Conservation (phyloP, 2,113 vertebrate species). For the Chaetura pelagica region DNA sequence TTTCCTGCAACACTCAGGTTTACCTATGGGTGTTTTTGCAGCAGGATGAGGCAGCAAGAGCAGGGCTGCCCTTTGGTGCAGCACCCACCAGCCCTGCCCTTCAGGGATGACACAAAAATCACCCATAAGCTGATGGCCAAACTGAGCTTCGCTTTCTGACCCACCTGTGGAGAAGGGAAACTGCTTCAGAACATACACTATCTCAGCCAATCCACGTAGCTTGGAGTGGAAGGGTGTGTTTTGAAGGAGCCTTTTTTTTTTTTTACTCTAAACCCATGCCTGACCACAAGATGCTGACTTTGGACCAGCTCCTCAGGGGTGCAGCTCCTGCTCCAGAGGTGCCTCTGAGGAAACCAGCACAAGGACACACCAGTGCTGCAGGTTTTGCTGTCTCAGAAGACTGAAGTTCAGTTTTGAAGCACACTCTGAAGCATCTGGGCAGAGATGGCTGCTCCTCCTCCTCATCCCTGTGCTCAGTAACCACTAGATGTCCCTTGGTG, state of each 20-base stretch:
- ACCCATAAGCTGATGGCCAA: background rate
- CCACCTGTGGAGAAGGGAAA: background rate
- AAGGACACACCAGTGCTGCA: background rate
- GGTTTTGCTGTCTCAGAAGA: background rate
- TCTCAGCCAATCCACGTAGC: background rate
- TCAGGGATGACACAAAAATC: background rate
- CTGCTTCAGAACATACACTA: background rate
- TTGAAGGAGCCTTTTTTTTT: background rate
- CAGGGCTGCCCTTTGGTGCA: background rate
- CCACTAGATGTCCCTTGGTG: slow-evolving; percentile 20
- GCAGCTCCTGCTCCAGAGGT: background rate
- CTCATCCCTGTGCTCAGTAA: background rate
- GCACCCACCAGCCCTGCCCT: background rate
- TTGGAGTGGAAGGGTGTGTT: background rate
- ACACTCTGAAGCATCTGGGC: accelerated
- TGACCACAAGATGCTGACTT: background rate
- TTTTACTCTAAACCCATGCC: background rate
- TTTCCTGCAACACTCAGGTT: background rate
- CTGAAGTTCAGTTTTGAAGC: background rate
- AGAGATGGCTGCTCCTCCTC: background rate
- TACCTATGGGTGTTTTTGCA: background rate
- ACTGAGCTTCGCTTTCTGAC: background rate
- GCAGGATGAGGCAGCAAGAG: background rate
- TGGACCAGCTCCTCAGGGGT: background rate
- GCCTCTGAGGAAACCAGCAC: background rate